Percentiles rank a stretch among this genome's conserved stretches.
These are phyloP conservation scores for Ploceus nigricollis DNA, from an alignment of 2,113 vertebrate genomes.

Conservation along the genomic window DNA sequence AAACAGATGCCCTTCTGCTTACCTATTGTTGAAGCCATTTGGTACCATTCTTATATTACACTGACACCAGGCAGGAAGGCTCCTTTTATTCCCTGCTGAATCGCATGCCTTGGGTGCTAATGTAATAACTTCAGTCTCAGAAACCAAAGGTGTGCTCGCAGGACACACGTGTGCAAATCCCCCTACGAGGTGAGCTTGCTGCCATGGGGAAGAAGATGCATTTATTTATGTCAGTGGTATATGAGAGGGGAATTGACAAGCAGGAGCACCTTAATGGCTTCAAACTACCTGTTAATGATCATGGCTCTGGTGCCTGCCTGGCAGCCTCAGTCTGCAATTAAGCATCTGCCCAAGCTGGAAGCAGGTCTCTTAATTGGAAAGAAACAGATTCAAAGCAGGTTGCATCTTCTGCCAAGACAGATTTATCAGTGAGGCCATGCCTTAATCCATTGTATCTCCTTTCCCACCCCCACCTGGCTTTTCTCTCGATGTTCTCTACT, in stretches of 20 bases:
- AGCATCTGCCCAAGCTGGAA: slow-evolving; percentile 79
- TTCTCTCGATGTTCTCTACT: neutral
- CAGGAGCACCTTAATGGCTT: slow-evolving; percentile 68
- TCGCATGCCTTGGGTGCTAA: slow-evolving; percentile 62
- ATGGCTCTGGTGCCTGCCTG: slow-evolving; percentile 69
- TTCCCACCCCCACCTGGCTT: neutral
- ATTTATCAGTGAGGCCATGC: slow-evolving; percentile 53
- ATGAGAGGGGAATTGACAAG: slow-evolving; percentile 63
- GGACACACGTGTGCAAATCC: neutral
- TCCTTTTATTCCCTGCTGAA: slow-evolving; percentile 49
- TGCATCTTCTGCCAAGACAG: slow-evolving; percentile 70
- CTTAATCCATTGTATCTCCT: slow-evolving; percentile 40
- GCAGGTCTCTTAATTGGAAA: slow-evolving; percentile 73
- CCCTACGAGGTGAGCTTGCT: neutral
- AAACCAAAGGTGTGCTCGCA: neutral
- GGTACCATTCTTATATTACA: slow-evolving; percentile 73
- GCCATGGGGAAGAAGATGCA: slow-evolving; percentile 7
- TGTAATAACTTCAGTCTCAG: slow-evolving; percentile 44
- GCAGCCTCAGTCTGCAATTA: slow-evolving; percentile 74
- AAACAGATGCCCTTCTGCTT: slow-evolving; percentile 78
- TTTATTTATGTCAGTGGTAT: slow-evolving; percentile 52
- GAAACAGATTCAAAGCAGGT: slow-evolving; percentile 72
- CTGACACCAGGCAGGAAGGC: slow-evolving; percentile 59
- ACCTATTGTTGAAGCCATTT: slow-evolving; percentile 75
- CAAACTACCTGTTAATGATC: slow-evolving; percentile 78